A percentile compares a stretch with the other conserved stretches of the same genome.
Evolutionary conservation across 2,888 invertebrate species (phyloP).

Genomic region (Bibio marci): DNA sequence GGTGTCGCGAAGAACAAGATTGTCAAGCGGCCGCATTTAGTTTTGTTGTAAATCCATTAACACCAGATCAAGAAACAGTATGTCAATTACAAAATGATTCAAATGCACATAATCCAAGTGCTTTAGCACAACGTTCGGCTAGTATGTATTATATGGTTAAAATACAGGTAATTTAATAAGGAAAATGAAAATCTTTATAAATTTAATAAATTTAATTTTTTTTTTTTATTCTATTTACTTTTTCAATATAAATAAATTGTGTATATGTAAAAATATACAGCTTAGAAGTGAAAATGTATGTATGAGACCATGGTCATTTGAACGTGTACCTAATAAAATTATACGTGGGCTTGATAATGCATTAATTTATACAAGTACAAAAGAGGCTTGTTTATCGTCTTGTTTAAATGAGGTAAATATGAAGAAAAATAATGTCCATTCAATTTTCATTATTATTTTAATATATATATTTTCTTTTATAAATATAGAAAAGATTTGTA

Average conservation of each 20-base stretch:
- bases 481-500: slow-evolving; percentile 61
- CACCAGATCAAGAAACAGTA: slow-evolving; percentile 79
- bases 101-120: slow-evolving; percentile 74
- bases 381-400: slow-evolving; percentile 83
- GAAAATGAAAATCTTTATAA: not conserved
- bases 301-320: slow-evolving; percentile 82
- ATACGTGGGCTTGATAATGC: slow-evolving; percentile 81
- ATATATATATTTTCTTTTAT: slow-evolving; percentile 6
- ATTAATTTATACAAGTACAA: slow-evolving; percentile 81
- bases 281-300: slow-evolving; percentile 84
- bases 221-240: not conserved
- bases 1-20: slow-evolving; percentile 84
- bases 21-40: slow-evolving; percentile 88
- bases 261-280: slow-evolving; percentile 25
- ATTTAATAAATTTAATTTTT: not conserved
- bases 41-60: slow-evolving; percentile 81
- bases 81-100: slow-evolving; percentile 88
- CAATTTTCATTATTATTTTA: not conserved
- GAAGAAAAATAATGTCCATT: not conserved
- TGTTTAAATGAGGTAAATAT: slow-evolving; percentile 71
- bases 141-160: slow-evolving; percentile 94
- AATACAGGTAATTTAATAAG: slow-evolving; percentile 31
- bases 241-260: not conserved
- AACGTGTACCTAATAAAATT: slow-evolving; percentile 83
- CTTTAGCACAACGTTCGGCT: slow-evolving; percentile 64